These are phyloP conservation scores for Barypeithes pellucidus DNA, from an alignment of 2,888 invertebrate species.

Conservation along the genomic window DNA sequence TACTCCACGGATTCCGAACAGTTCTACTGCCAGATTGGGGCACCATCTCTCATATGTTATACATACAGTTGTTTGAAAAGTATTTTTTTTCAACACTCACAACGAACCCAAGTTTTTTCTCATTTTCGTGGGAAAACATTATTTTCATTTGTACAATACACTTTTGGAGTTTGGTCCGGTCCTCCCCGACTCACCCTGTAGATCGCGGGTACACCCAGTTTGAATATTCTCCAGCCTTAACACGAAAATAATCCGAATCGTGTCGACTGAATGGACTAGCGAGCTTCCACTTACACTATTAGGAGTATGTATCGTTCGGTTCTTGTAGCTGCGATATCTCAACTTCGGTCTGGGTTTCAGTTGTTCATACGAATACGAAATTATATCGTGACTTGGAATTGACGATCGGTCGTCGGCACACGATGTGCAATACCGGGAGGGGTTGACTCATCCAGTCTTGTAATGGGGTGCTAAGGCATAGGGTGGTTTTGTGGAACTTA, in stretches of 20 bases:
- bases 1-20: too few relatives aligned
- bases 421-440: conserved; percentile 12
- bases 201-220: neutral
- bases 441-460: conserved; percentile 20
- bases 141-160: too few relatives aligned
- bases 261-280: conserved; percentile 23
- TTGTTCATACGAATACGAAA: conserved; percentile 14
- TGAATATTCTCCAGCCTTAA: conserved; percentile 8
- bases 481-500: conserved; percentile 8
- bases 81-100: too few relatives aligned
- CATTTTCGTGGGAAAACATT: too few relatives aligned
- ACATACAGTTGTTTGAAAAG: too few relatives aligned
- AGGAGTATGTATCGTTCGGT: conserved; percentile 23
- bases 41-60: too few relatives aligned
- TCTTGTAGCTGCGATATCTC: conserved; percentile 26
- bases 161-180: neutral
- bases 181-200: neutral
- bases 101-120: too few relatives aligned
- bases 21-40: too few relatives aligned
- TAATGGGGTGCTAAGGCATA: conserved; percentile 18
- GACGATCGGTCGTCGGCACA: neutral
- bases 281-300: conserved; percentile 27
- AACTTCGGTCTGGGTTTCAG: neutral
- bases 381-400: neutral
- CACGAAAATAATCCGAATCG: conserved; percentile 5